A percentile compares a stretch with the other conserved stretches of the same genome.
Conservation (phyloP, 2,888 invertebrate genomes). For the Lucinisca nassula region DNA sequence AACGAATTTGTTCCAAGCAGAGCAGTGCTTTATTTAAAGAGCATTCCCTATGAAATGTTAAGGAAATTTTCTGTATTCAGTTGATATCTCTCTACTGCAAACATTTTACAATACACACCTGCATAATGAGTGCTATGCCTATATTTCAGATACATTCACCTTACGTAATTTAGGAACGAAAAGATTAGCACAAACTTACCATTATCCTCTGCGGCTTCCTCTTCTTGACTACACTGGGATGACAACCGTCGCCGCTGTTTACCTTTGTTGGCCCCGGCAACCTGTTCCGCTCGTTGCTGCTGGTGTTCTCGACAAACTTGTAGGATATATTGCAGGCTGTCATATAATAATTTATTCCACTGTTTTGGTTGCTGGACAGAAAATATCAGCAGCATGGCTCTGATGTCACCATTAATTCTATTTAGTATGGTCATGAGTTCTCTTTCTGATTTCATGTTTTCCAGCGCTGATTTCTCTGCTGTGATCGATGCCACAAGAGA, state of each 20-base stretch:
- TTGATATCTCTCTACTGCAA: no score
- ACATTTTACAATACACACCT: no score
- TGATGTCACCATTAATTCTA: constrained; percentile 86
- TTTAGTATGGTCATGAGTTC: constrained; percentile 82
- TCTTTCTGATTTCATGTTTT: constrained; percentile 80
- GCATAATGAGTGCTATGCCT: no score
- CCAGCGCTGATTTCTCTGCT: constrained; percentile 83
- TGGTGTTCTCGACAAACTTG: constrained; percentile 82
- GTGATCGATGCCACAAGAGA: constrained; percentile 90
- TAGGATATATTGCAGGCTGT: constrained; percentile 83
- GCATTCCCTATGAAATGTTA: no score
- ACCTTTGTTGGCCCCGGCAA: constrained; percentile 19
- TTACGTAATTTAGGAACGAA: no score
- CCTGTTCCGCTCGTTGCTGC: constrained; percentile 73
- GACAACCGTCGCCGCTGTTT: constrained; percentile 57
- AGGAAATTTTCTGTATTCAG: no score
- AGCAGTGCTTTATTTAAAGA: no score
- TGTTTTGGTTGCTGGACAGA: constrained; percentile 84
- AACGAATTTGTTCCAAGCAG: no score
- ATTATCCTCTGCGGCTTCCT: constrained; percentile 48
- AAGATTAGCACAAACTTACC: no score
- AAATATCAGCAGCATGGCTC: constrained; percentile 86
- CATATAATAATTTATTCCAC: constrained; percentile 80
- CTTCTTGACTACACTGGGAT: constrained; percentile 71
- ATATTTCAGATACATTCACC: no score